Evolutionary conservation across 1,140 invertebrate genomes (phyloP).

Genomic region (Dendrolimus kikuchii): DNA sequence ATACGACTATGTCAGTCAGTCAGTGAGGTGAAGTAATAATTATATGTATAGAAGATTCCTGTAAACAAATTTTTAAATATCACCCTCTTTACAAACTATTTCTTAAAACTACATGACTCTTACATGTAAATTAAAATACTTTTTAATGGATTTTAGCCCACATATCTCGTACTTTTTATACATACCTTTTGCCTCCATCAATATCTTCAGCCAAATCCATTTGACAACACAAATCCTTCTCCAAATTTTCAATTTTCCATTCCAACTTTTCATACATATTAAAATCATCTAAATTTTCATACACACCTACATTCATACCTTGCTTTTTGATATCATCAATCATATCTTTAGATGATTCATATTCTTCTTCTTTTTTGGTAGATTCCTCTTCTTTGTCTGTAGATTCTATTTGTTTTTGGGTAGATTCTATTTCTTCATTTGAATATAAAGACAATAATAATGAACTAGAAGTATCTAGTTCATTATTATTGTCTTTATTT

Average conservation of each 20-base stretch:
- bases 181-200: conserved; percentile 54
- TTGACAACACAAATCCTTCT: conserved; percentile 45
- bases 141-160: too few species aligned
- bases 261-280: conserved; percentile 57
- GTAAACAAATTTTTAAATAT: too few species aligned
- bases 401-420: background rate
- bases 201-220: conserved; percentile 64
- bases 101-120: too few species aligned
- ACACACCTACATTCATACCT: conserved; percentile 16
- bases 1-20: too few species aligned
- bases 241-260: conserved; percentile 56
- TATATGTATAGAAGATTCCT: too few species aligned
- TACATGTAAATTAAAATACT: too few species aligned
- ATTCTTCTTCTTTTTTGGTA: conserved; percentile 4
- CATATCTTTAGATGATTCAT: background rate
- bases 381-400: background rate
- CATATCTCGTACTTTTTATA: conserved; percentile 1
- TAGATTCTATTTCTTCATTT: background rate
- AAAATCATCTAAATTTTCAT: conserved; percentile 53
- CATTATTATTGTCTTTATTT: conserved; percentile 5
- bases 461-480: too few species aligned
- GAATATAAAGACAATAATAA: too few species aligned
- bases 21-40: too few species aligned
- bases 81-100: too few species aligned
- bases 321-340: background rate